Conservation (phyloP, 2,888 invertebrate species). For the Catocala fraxini region DNA sequence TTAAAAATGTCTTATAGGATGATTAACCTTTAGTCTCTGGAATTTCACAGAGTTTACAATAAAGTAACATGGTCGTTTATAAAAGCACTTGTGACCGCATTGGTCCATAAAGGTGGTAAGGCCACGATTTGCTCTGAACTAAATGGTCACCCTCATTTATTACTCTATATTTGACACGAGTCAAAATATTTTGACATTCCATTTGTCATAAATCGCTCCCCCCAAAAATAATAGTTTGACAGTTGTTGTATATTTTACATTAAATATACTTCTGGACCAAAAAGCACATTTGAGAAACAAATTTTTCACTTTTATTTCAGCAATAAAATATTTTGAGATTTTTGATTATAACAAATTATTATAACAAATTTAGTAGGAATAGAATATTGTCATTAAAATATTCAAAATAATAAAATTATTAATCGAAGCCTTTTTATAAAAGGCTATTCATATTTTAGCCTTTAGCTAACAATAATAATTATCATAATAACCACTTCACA, state of each 20-base stretch:
- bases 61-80: too few species aligned
- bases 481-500: constrained; percentile 12
- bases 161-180: constrained; percentile 19
- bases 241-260: constrained; percentile 5
- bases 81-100: too few species aligned
- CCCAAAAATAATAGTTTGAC: constrained; percentile 8
- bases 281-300: constrained; percentile 5
- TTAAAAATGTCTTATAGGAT: too few species aligned
- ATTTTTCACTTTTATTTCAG: too few species aligned
- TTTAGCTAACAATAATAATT: constrained; percentile 3
- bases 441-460: background rate
- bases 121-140: background rate
- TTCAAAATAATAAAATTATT: background rate
- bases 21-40: too few species aligned
- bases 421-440: constrained; percentile 6
- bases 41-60: too few species aligned
- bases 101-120: too few species aligned
- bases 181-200: constrained; percentile 25
- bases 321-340: too few species aligned
- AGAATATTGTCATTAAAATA: background rate
- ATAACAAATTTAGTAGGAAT: background rate
- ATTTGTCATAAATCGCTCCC: constrained; percentile 30
- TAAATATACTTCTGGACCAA: constrained; percentile 1
- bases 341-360: too few species aligned
- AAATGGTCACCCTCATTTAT: constrained; percentile 21